Percentiles rank a stretch among this genome's conserved stretches.
These are phyloP conservation scores for Phortica okadai DNA, from an alignment of 2,888 invertebrate genomes.

Conservation along the genomic window DNA sequence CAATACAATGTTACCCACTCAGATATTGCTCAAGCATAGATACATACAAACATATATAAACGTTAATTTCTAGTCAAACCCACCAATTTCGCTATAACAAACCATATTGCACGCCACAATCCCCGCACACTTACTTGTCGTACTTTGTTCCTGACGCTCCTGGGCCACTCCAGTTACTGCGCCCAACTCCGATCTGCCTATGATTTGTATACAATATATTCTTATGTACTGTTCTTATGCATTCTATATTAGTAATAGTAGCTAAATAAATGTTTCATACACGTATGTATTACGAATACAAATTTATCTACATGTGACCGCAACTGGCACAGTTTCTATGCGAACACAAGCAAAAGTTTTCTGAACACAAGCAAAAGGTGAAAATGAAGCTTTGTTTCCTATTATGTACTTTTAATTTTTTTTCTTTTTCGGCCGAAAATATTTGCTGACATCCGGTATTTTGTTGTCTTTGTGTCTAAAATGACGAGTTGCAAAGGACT, in stretches of 20 bases:
- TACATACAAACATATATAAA: slow-evolving; percentile 40
- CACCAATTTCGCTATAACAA: slow-evolving; percentile 37
- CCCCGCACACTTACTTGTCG: slow-evolving; percentile 28
- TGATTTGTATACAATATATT: slow-evolving; percentile 53
- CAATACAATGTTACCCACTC: slow-evolving; percentile 9
- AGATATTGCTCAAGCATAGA: slow-evolving; percentile 30
- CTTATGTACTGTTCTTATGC: slow-evolving; percentile 69
- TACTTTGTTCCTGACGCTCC: slow-evolving; percentile 16
- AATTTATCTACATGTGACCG: slow-evolving; percentile 28
- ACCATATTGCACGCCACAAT: slow-evolving; percentile 37
- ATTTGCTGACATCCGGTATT: neutral
- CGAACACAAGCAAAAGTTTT: neutral
- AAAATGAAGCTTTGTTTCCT: neutral
- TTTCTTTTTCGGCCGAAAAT: neutral
- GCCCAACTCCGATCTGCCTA: slow-evolving; percentile 60
- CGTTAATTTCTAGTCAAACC: slow-evolving; percentile 60
- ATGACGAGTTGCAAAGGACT: neutral
- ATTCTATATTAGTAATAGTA: slow-evolving; percentile 66
- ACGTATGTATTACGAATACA: slow-evolving; percentile 15
- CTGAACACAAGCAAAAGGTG: no score
- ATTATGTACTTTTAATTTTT: neutral
- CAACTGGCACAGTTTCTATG: slow-evolving; percentile 29
- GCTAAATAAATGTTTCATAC: slow-evolving; percentile 66
- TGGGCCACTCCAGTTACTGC: neutral
- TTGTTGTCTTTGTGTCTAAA: neutral